phyloP scores from a whole-genome alignment of 2,888 invertebrate genomes.

The Neoscelio sp. region DNA sequence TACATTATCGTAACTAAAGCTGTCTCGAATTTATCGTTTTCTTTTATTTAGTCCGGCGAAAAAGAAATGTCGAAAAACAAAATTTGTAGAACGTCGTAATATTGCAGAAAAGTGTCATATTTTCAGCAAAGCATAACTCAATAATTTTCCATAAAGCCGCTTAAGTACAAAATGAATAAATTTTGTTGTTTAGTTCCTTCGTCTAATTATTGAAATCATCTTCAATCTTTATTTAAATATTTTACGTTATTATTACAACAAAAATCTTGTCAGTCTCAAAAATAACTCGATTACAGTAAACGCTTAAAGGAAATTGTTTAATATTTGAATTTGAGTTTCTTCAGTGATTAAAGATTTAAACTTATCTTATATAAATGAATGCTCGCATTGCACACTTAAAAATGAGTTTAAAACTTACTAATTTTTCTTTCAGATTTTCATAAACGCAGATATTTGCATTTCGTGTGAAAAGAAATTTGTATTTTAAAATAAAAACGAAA shows the following conservation, averaged over 20 bases:
- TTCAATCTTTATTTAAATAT: no score
- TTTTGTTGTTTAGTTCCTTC: no score
- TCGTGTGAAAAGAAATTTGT: neutral
- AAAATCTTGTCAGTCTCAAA: no score
- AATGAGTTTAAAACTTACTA: conserved; percentile 8
- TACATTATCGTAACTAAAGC: conserved; percentile 27
- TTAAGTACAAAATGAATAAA: conserved; percentile 23
- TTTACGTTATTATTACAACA: no score
- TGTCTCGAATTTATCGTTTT: neutral
- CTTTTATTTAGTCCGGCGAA: no score
- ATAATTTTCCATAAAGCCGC: neutral
- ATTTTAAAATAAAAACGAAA: no score
- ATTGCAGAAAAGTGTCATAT: conserved; percentile 10
- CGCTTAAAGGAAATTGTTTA: no score
- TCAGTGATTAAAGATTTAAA: conserved; percentile 1
- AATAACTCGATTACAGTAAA: no score
- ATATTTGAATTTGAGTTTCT: no score
- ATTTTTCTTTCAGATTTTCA: neutral
- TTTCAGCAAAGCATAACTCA: conserved; percentile 1
- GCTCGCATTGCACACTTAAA: conserved; percentile 13
- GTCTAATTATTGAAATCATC: no score
- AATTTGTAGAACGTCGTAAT: neutral
- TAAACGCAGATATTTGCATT: conserved; percentile 32
- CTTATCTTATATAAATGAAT: conserved; percentile 16
- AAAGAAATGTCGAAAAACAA: no score